phyloP scores from a whole-genome alignment of 2,797 vertebrate species.

The Cygnus olor region DNA sequence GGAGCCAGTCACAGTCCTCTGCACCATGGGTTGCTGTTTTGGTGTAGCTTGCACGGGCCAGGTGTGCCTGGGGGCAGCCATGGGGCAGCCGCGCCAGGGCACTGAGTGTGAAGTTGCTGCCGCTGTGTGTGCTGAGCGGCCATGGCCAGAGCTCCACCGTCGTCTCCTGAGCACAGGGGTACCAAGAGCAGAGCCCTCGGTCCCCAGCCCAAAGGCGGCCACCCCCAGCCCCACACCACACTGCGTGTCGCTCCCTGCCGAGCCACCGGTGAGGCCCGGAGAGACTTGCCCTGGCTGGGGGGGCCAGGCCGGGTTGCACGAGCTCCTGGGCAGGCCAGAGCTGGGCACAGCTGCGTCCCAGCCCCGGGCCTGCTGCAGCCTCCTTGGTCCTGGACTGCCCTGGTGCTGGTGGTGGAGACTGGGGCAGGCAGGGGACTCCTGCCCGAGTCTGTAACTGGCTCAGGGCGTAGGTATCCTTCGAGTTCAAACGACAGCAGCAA shows the following conservation, averaged over 20 bases:
- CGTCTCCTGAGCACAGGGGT: accelerated
- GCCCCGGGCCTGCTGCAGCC: not conserved
- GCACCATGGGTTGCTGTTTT: accelerated
- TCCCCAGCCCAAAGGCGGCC: not conserved
- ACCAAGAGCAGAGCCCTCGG: not conserved
- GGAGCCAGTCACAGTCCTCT: not conserved
- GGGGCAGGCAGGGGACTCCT: not conserved
- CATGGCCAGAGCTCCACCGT: not conserved
- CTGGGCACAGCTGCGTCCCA: not conserved
- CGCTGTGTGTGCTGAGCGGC: not conserved
- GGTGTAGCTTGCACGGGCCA: accelerated
- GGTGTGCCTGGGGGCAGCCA: not conserved
- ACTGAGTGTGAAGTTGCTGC: not conserved
- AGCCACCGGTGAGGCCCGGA: not conserved
- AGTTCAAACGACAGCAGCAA: not conserved
- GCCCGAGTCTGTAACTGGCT: not conserved
- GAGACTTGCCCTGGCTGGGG: too few species aligned
- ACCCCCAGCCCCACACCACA: not conserved
- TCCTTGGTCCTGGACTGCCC: not conserved
- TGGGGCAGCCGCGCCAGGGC: not conserved
- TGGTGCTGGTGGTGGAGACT: too few species aligned
- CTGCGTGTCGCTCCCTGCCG: accelerated
- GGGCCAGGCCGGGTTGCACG: not conserved
- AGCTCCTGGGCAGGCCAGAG: not conserved
- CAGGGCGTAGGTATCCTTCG: not conserved